These are phyloP conservation scores for Tenrec ecaudatus DNA, from an alignment of 2,113 vertebrate genomes.

Conservation along the genomic window DNA sequence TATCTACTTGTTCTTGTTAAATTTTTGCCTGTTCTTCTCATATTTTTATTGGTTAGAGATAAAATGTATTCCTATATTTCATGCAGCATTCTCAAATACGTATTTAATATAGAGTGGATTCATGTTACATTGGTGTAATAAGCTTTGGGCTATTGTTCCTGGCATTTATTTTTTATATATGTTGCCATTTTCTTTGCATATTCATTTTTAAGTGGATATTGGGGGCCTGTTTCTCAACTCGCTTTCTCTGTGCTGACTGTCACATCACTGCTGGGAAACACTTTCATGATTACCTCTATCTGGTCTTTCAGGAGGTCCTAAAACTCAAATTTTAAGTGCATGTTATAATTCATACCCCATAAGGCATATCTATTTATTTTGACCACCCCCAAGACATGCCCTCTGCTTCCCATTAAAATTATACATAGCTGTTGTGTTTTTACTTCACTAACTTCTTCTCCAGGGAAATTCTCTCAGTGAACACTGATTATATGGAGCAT, in stretches of 20 bases:
- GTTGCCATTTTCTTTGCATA: neutral
- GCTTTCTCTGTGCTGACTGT: neutral
- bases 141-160: conserved; percentile 6
- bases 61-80: neutral
- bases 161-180: neutral
- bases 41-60: conserved; percentile 23
- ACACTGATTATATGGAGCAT: neutral
- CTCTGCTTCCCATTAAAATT: neutral
- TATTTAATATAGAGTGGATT: neutral
- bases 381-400: neutral
- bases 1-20: neutral
- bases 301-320: neutral
- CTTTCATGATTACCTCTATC: neutral
- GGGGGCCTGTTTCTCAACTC: neutral
- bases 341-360: neutral
- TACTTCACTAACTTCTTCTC: no score
- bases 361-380: neutral
- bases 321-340: neutral
- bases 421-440: no score
- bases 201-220: conserved; percentile 10
- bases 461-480: neutral
- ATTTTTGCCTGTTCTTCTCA: neutral
- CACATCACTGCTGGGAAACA: neutral
- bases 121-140: no score
- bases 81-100: neutral